A percentile compares a stretch with the other conserved stretches of the same genome.
These are phyloP conservation scores for Brachypterus glaber DNA, from an alignment of 2,888 invertebrate genomes.

Conservation along the genomic window DNA sequence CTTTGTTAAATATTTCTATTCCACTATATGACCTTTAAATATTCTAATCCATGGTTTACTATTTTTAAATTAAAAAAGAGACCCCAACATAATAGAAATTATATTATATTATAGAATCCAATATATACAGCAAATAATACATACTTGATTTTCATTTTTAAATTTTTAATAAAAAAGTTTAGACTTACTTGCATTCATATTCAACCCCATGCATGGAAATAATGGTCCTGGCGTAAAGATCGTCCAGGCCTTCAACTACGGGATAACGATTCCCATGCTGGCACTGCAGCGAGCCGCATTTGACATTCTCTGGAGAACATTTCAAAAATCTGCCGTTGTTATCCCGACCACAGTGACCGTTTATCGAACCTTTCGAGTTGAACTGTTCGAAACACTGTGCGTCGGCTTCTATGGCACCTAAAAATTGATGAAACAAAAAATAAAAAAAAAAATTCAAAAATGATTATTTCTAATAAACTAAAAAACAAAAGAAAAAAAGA, in stretches of 20 bases:
- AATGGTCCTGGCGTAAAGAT: constrained; percentile 78
- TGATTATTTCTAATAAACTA: neutral
- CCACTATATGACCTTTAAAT: too few species aligned
- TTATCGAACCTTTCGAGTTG: constrained; percentile 90
- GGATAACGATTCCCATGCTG: constrained; percentile 79
- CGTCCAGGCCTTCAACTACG: constrained; percentile 66
- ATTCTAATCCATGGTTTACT: too few species aligned
- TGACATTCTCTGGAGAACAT: constrained; percentile 71
- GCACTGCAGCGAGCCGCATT: constrained; percentile 92
- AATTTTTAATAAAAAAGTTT: neutral
- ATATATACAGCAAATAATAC: neutral
- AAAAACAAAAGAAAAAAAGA: neutral
- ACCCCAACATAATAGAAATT: too few species aligned
- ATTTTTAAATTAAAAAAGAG: too few species aligned
- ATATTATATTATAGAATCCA: too few species aligned
- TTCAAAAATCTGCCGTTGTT: constrained; percentile 63
- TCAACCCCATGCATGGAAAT: constrained; percentile 82
- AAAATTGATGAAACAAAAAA: constrained; percentile 1
- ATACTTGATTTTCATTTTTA: neutral
- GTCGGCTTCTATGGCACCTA: constrained; percentile 67
- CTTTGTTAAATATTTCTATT: too few species aligned
- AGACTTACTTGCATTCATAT: constrained; percentile 92
- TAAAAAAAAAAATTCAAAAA: neutral
- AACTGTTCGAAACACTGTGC: constrained; percentile 88
- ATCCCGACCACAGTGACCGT: constrained; percentile 91